Base-by-base conservation (phyloP, 2,888 invertebrate species). In the Ectemnius lituratus region DNA sequence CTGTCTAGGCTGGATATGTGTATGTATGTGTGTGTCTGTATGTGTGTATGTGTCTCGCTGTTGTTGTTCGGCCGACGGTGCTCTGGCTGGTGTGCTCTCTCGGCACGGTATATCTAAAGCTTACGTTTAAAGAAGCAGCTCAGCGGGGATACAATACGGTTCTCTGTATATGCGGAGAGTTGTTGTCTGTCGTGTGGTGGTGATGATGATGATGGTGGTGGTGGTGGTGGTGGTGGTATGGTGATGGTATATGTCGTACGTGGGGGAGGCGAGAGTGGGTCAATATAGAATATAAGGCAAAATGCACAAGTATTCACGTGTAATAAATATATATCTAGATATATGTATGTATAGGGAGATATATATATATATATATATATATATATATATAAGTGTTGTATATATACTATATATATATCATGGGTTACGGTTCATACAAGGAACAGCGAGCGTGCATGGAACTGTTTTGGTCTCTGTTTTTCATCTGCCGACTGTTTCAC, bases 381-480 rank as follows among this genome's bases (percentile, higher is more conserved):
- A 72, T 57, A 67, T 56, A 71, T 56, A 72, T 76, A 52, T 52
- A 16, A 52, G 52, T 52, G 52, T 52, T 14, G 52, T n/a, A 16
- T n/a, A 52, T 52, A 52, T 52, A 16, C 52, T 70, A 79, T 77
- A 80, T 79, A 79, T 81, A 78, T 79, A 84, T 83, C 8, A 37
- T 37, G 37, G 23, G 37, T 78, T 87, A 88, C 86, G 87, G 81
- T 78, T 87, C 85, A 88, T 87, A 89, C 87, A 86, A 52, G 86
- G 86, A 87, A 90, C 88, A 90, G 88, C 87, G 87, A 89, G 84
- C 90, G 90, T 90, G 90, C 90, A 90, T 86, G 86, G 88, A 84
- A 84, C 81, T 67, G 78, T 84, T 80, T 80, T 68, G 47, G 66
- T 58, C 18, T 67, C 14, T 59, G 49, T 37, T 37, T 20, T 37